Evolutionary conservation across 2,888 invertebrate genomes (phyloP), one percentile per base, ranked within the genome.

Genomic region (Melitaea athalia): DNA sequence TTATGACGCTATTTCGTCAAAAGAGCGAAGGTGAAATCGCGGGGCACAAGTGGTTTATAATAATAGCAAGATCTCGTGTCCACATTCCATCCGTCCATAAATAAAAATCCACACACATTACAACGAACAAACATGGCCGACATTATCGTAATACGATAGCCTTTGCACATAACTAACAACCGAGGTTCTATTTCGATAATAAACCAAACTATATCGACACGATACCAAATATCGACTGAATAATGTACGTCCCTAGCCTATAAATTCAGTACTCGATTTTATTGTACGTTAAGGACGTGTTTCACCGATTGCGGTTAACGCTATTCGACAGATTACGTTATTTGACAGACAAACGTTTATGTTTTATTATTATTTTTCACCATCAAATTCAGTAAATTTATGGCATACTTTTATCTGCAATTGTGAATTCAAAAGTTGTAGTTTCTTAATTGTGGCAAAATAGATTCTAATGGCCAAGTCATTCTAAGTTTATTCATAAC

Each of bases 141-240:
- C 85, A 88, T 84, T 89, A 89, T 90, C 89, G 85, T 77, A 81
- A 81, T 80, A 77, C 78, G 89, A 89, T 89, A 89, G 82, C 79
- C 74, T 74, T 69, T 77, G 77, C 77, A 82, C 87, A 87, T 88
- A 88, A 89, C 82, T 88, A 85, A 86, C 75, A 67, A 72, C 74
- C 71, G 67, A 70, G 73, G 75, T 85, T 84, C 87, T 85, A 84
- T 86, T 84, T 83, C 74, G 79, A 77, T 80, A 88, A 90, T 89
- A 89, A 85, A 85, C 82, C 83, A 82, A 81, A 86, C 87, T 84
- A 83, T 88, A 89, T 88, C 87, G 83, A 81, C 75, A 78, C 79
- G 88, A 90, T 89, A 90, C 85, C 79, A 82, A 86, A 87, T 87
- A 74, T 70, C 74, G 72, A 73, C 67, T 74, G 75, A 76, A 61